Evolutionary conservation across 2,113 vertebrate genomes (phyloP).

Genomic region (Diphyllodes magnificus): DNA sequence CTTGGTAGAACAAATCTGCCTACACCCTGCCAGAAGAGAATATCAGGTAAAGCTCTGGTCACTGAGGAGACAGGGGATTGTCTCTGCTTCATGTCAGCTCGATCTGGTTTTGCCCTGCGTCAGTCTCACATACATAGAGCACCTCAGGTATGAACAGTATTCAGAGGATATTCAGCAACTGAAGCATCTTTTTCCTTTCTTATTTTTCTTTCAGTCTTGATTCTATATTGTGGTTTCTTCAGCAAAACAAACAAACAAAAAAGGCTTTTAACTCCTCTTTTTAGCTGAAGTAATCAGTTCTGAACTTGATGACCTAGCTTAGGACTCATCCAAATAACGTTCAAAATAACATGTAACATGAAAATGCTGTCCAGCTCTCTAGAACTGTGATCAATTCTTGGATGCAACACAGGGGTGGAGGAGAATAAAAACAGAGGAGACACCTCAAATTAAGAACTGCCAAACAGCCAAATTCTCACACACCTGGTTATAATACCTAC

Average conservation of each 20-base stretch:
- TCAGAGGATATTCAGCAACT: background rate
- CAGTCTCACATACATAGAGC: background rate
- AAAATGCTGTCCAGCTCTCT: background rate
- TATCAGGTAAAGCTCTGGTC: background rate
- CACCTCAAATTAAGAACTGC: background rate
- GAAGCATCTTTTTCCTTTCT: background rate
- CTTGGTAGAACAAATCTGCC: background rate
- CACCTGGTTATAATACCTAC: background rate
- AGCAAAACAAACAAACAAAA: background rate
- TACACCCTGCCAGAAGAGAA: background rate
- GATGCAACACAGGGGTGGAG: accelerated
- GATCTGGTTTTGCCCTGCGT: background rate
- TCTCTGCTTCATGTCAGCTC: background rate
- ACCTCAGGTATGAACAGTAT: background rate
- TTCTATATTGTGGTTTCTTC: background rate
- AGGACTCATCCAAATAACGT: background rate
- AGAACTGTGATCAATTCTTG: background rate
- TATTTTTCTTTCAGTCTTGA: background rate
- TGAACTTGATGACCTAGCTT: background rate
- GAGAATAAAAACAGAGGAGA: background rate
- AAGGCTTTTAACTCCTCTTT: background rate
- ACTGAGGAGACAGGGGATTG: background rate
- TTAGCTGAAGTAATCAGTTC: background rate
- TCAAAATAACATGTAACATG: background rate
- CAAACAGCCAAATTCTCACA: background rate